phyloP scores from a whole-genome alignment of 2,888 invertebrate genomes.

The Hypercompe scribonia region DNA sequence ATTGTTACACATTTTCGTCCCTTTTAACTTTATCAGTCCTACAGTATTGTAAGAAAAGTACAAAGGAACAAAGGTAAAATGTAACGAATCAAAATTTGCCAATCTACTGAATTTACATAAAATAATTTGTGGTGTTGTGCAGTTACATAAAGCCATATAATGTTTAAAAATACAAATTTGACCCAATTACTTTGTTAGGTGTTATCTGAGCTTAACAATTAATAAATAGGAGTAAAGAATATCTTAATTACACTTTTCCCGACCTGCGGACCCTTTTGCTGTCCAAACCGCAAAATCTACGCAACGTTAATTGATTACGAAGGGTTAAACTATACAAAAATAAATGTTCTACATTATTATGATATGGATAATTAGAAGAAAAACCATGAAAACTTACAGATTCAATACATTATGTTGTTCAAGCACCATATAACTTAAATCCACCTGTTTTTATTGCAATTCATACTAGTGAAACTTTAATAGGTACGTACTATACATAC shows the following conservation, averaged over 20 bases:
- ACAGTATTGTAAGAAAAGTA: neutral
- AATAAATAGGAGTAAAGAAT: constrained; percentile 7
- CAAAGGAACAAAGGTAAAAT: neutral
- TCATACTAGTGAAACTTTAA: neutral
- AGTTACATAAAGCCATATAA: neutral
- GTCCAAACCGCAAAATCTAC: constrained; percentile 15
- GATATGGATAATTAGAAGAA: neutral
- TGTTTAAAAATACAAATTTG: neutral
- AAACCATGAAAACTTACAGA: neutral
- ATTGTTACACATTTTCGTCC: neutral
- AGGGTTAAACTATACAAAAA: constrained; percentile 2
- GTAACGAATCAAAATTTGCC: no score
- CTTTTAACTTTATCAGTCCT: neutral
- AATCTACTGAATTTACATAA: neutral
- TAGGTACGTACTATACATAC: neutral
- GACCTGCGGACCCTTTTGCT: constrained; percentile 20
- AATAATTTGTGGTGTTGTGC: neutral
- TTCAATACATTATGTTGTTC: neutral
- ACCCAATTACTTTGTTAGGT: neutral
- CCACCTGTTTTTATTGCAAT: no score
- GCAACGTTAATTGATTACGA: constrained; percentile 8
- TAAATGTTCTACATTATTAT: neutral
- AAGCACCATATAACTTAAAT: no score
- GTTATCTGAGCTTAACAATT: constrained; percentile 10
- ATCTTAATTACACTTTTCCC: constrained; percentile 32